A percentile compares a stretch with the other conserved stretches of the same genome.
Evolutionary conservation across 2,888 invertebrate genomes (phyloP).

Genomic region (Nysson spinosus): DNA sequence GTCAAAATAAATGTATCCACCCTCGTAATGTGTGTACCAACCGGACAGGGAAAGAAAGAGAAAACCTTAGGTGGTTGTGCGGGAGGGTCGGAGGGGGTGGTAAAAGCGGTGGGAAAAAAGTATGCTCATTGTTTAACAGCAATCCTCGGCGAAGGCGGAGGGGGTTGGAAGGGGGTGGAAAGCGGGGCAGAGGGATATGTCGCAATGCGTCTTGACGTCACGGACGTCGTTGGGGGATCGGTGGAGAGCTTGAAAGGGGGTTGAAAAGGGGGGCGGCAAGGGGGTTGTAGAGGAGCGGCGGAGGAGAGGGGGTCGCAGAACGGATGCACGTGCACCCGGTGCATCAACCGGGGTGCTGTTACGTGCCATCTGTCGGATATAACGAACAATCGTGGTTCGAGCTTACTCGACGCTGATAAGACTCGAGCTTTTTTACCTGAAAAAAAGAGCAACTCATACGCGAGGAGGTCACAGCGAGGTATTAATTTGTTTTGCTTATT

Average conservation of each 20-base stretch:
- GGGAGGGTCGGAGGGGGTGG: not conserved
- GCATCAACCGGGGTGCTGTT: constrained; percentile 43
- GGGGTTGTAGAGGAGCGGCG: constrained; percentile 39
- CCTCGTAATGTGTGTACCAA: not conserved
- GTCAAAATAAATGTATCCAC: too few species aligned
- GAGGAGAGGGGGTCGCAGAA: constrained; percentile 30
- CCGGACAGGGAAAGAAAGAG: not conserved
- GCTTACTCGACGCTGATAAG: constrained; percentile 35
- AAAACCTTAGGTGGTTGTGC: too few species aligned
- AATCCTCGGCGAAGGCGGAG: constrained; percentile 13
- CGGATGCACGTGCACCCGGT: constrained; percentile 58
- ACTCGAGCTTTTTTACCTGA: constrained; percentile 23
- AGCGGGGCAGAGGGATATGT: constrained; percentile 67
- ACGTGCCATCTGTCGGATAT: constrained; percentile 50
- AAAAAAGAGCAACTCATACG: not conserved
- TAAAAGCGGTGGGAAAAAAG: not conserved
- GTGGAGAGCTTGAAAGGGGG: constrained; percentile 47
- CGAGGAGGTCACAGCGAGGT: too few species aligned
- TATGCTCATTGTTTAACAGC: constrained; percentile 26
- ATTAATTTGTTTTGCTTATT: too few species aligned
- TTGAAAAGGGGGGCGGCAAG: constrained; percentile 35
- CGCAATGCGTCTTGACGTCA: constrained; percentile 77
- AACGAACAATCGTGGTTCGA: not conserved
- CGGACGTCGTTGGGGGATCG: constrained; percentile 68
- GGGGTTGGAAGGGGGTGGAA: constrained; percentile 23